Base-by-base conservation (phyloP, 1,140 invertebrate genomes). In the Neodiprion fabricii region DNA sequence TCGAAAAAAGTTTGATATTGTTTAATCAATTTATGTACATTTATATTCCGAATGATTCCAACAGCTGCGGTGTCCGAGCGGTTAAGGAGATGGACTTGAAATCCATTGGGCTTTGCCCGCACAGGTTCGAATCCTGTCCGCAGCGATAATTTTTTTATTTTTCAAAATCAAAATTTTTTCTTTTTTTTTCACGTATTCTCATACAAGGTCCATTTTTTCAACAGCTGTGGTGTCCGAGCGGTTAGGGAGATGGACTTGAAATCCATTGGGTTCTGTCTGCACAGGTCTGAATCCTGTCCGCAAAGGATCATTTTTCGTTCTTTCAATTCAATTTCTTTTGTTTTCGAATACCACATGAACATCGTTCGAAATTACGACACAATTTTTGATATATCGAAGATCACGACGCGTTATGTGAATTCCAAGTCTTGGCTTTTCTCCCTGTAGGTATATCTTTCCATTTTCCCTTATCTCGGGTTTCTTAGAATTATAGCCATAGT, bases 121-220 rank as follows among this genome's bases (percentile, higher is more conserved):
- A 93, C 92, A 95, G 93, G 93, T 95, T 95, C 94, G 93, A 95
- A 94, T 94, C 94, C 94, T 95, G 93, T 94, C 93, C 93, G 92
- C 93, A 92, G 93, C 94, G 93, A 74, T 77, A 76, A 78, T 85
- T 88, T 86, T 89, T 81, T 84, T 79, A 80, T 77, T 79, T 47
- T 17, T 40, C 28, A 3, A 3, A 40, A 40, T 40, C 28, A 40
- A 40, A 40, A 0, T 92, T 90, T 40, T 40, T 3, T 5, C 91
- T 92, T 40, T 40, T 40, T 4, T 40, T 2, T 2, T 40, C 28
- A 21, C 17, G 28, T 40, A 40, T 40, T 40, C 28, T 40, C 2
- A 40, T 0, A 40, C 2, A 40, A 40, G 28, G 28, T 40, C 5
- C 28, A 5, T 40, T 93, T 92, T 48, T 21, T 66, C 74, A 72